Percentiles rank a stretch among this genome's conserved stretches.
phyloP scores from a whole-genome alignment of 1,140 invertebrate genomes.

The Drosophila asahinai region DNA sequence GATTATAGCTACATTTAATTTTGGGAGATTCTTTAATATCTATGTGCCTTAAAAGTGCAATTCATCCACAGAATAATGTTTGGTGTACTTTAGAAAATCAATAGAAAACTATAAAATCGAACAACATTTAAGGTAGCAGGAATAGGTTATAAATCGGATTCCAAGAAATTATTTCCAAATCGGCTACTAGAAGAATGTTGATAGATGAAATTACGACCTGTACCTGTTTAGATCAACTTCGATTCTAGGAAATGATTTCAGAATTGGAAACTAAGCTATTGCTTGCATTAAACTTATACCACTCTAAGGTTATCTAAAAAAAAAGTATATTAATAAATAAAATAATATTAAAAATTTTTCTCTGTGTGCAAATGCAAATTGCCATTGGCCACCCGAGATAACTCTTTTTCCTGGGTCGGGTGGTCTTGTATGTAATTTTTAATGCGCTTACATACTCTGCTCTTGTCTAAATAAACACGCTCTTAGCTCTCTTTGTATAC shows the following conservation, averaged over 20 bases:
- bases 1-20: no score
- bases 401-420: no score
- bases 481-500: conserved; percentile 69
- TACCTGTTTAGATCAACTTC: no score
- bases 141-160: neutral
- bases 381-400: neutral
- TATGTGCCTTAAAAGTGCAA: no score
- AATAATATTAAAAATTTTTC: neutral
- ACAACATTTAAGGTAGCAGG: no score
- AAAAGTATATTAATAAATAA: neutral
- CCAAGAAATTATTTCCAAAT: neutral
- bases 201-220: neutral
- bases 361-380: neutral
- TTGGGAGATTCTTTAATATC: no score
- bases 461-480: conserved; percentile 73
- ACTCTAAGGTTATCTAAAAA: neutral
- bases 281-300: neutral
- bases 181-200: neutral
- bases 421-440: conserved; percentile 21
- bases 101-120: no score
- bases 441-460: conserved; percentile 71
- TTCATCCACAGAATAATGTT: no score
- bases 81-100: no score
- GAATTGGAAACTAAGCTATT: neutral
- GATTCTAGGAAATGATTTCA: neutral